Base-by-base conservation (phyloP, 2,797 vertebrate species). In the Loriculus beryllinus region DNA sequence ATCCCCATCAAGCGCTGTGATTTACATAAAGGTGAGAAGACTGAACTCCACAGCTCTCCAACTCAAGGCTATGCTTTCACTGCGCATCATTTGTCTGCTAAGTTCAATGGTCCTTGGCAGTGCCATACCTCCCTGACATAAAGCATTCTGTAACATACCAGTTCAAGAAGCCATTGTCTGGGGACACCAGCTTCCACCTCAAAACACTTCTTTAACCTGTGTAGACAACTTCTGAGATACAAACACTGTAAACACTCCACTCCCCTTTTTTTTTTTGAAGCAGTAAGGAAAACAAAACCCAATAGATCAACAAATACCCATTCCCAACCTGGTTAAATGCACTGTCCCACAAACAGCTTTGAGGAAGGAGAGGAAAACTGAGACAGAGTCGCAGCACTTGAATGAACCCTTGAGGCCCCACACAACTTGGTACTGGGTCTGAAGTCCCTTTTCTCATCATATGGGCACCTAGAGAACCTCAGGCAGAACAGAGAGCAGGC, bases 311-410 rank as follows among this genome's bases (percentile, higher is more conserved):
- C 16, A 28, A 48, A 33, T 23, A 12, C 9, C n/a, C 5, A 3
- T 16, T 35, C 28, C 39, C 54, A 77, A 25, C 12, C 21, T 19
- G 40, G 51, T 7, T 17, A 33, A 64, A 78, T 42, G 22, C 26
- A 16, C 5, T 0, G 2, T 26, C 31, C 37, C 31, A n/a, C 12
- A 13, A 16, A n/a, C 0, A 59, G 35, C 35, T 21, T 40, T 17
- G 62, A 47, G 23, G 21, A 65, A 52, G 22, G 22, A 17, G 0
- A 43, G 13, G 14, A 23, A 40, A 70, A 45, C 9, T 3, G 16
- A 22, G 47, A 37, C 26, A 20, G 57, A 71, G 31, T 9, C 31
- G 7, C 5, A 6, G 37, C 0, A 0, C 22, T 20, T 35, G 33
- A 69, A 51, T 2, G 42, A 79, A 29, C 1, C 3, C 10, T 7